Evolutionary conservation across 2,113 vertebrate species (phyloP).

Genomic region (Aramus guarauna): DNA sequence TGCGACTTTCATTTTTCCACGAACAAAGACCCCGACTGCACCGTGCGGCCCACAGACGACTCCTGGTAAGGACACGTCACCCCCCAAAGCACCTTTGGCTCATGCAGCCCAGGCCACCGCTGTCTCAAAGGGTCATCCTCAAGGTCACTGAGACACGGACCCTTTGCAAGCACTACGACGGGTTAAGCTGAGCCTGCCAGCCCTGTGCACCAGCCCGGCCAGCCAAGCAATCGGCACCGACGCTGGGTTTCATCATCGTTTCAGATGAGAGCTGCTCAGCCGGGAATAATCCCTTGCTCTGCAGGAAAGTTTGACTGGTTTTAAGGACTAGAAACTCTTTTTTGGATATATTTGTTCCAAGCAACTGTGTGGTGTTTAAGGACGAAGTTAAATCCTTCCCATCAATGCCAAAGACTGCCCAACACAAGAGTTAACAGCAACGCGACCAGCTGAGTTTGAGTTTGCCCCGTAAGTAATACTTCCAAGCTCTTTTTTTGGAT

Average conservation of each 20-base stretch:
- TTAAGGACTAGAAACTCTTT: neutral
- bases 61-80: neutral
- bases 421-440: neutral
- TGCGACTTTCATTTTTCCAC: neutral
- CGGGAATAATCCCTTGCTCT: neutral
- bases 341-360: neutral
- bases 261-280: neutral
- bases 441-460: neutral
- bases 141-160: neutral
- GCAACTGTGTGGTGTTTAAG: neutral
- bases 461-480: neutral
- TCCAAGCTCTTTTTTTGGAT: neutral
- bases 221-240: neutral
- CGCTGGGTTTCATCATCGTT: neutral
- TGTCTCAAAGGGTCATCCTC: neutral
- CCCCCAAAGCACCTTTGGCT: neutral
- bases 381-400: neutral
- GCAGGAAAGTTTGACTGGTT: neutral
- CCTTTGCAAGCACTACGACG: neutral
- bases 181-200: neutral
- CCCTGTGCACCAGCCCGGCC: neutral
- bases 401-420: neutral
- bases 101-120: neutral
- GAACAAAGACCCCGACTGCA: neutral
- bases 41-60: rapidly evolving